Evolutionary conservation across 2,888 invertebrate species (phyloP).

Genomic region (Zhuqinia jingwanae): DNA sequence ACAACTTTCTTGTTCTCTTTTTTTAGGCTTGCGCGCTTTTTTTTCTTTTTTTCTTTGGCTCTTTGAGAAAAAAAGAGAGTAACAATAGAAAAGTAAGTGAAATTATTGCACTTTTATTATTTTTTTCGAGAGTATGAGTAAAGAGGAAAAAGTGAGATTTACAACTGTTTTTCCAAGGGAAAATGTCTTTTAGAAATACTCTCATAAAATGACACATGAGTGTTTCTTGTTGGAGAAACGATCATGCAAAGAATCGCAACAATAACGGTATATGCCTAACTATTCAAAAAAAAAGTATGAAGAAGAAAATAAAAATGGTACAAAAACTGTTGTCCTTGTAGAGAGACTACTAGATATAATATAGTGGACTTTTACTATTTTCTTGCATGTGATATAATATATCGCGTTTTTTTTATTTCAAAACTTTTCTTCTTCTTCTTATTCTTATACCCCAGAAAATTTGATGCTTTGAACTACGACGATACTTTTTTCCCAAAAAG

Average conservation of each 20-base stretch:
- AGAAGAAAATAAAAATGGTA: conserved; percentile 4
- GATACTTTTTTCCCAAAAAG: background rate
- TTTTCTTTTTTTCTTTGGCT: no score
- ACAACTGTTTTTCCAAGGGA: conserved; percentile 58
- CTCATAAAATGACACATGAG: conserved; percentile 73
- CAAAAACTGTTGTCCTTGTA: background rate
- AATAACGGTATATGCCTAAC: conserved; percentile 2
- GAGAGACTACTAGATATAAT: background rate
- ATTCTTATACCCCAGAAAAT: background rate
- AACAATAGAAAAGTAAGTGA: conserved; percentile 2
- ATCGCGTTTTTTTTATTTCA: conserved; percentile 37
- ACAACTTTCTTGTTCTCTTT: conserved; percentile 17
- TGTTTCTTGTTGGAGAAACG: conserved; percentile 9
- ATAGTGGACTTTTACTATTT: conserved; percentile 8
- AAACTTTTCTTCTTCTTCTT: conserved; percentile 20
- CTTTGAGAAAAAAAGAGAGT: background rate
- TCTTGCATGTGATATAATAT: conserved; percentile 27
- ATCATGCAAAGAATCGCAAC: conserved; percentile 29
- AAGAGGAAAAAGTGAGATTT: conserved; percentile 69
- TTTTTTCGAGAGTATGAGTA: conserved; percentile 44
- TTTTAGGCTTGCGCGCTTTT: no score
- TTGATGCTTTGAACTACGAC: conserved; percentile 44
- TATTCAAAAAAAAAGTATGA: background rate
- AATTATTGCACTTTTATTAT: conserved; percentile 44
- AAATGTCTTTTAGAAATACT: conserved; percentile 69